A percentile compares a stretch with the other conserved stretches of the same genome.
Conservation (phyloP, 2,797 vertebrate species). For the Phalloptychus januarius region DNA sequence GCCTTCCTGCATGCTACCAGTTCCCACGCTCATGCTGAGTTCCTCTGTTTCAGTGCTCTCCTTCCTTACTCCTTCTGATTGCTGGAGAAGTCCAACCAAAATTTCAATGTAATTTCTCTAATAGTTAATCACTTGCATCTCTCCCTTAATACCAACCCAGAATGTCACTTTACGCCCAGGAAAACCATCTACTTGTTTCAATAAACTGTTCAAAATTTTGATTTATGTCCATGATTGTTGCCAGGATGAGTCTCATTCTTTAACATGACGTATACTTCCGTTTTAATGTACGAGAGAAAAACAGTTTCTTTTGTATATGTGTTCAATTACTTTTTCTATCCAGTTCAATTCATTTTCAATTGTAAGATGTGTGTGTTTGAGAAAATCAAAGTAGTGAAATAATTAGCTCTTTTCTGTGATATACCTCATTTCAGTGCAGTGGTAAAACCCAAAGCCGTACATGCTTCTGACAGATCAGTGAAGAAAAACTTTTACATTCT, state of each 20-base stretch:
- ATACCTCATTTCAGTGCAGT: not conserved
- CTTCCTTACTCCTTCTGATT: not conserved
- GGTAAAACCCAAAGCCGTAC: not conserved
- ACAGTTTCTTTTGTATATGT: not conserved
- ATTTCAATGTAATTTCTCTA: not conserved
- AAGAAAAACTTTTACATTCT: slow-evolving; percentile 31
- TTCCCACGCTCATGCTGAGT: not conserved
- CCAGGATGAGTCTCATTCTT: not conserved
- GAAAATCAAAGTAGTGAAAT: not conserved
- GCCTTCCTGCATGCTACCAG: not conserved
- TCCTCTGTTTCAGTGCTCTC: not conserved
- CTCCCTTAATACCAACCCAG: not conserved
- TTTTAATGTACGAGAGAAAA: not conserved
- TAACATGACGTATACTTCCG: not conserved
- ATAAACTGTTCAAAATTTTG: not conserved
- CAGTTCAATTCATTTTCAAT: not conserved
- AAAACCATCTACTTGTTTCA: not conserved
- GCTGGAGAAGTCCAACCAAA: not conserved
- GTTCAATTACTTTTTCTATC: not conserved
- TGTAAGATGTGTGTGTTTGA: not conserved
- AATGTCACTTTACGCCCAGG: not conserved
- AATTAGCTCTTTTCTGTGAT: too few species aligned
- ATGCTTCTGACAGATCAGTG: slow-evolving; percentile 9
- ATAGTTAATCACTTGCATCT: not conserved
- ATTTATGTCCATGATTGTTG: not conserved